These are phyloP conservation scores for Mola mola DNA, from an alignment of 2,113 vertebrate genomes.

Conservation along the genomic window DNA sequence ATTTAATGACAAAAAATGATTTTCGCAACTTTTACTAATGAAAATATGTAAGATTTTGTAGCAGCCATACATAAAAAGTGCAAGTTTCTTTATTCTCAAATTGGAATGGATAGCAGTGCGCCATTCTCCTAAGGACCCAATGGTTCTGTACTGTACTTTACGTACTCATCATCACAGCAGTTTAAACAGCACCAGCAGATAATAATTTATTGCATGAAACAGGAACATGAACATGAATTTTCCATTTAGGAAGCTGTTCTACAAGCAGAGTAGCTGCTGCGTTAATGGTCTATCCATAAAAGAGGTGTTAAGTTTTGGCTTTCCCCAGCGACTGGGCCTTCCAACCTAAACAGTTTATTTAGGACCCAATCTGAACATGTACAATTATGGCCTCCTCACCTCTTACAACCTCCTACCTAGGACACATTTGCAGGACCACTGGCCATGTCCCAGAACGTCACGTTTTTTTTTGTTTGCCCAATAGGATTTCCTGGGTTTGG, in stretches of 20 bases:
- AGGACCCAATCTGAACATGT: slow-evolving; percentile 43
- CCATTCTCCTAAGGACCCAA: too few species aligned
- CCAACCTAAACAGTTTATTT: slow-evolving; percentile 70
- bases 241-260: slow-evolving; percentile 14
- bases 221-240: slow-evolving; percentile 9
- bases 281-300: slow-evolving; percentile 49
- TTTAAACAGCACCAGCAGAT: neutral
- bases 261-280: slow-evolving; percentile 30
- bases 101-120: too few species aligned
- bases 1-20: too few species aligned
- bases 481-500: slow-evolving; percentile 43
- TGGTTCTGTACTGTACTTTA: too few species aligned
- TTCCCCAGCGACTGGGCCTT: slow-evolving; percentile 39
- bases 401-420: neutral
- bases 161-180: neutral
- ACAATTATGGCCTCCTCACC: slow-evolving; percentile 16
- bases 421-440: slow-evolving; percentile 6
- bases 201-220: slow-evolving; percentile 14
- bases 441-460: slow-evolving; percentile 10
- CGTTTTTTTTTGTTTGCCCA: slow-evolving; percentile 19
- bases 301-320: slow-evolving; percentile 42
- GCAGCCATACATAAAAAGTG: too few species aligned
- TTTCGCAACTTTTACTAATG: too few species aligned
- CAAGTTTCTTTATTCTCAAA: too few species aligned
- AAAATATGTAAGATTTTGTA: too few species aligned